These are phyloP conservation scores for Epinephelus moara DNA, from an alignment of 2,113 vertebrate species.

Conservation along the genomic window DNA sequence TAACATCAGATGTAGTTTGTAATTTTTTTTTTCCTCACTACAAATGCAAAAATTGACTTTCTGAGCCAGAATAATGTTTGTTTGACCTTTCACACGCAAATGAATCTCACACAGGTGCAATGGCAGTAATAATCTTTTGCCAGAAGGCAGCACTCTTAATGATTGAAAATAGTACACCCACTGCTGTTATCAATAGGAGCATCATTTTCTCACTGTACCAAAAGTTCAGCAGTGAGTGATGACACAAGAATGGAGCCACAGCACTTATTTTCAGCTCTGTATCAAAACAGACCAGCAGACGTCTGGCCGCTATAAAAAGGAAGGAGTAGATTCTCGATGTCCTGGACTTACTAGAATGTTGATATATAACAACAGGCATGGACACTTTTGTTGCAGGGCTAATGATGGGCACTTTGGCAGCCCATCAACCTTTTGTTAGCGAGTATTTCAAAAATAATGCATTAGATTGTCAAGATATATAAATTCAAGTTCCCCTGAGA, in stretches of 20 bases:
- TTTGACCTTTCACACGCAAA: conserved; percentile 47
- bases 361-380: background rate
- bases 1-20: background rate
- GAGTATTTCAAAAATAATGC: too few species aligned
- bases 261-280: background rate
- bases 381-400: background rate
- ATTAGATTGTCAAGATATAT: too few species aligned
- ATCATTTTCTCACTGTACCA: conserved; percentile 15
- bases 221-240: conserved; percentile 32
- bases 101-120: conserved; percentile 39
- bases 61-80: conserved; percentile 1
- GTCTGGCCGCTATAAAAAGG: background rate
- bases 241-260: conserved; percentile 9
- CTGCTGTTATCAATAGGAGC: conserved; percentile 40
- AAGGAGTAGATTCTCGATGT: background rate
- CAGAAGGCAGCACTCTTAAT: conserved; percentile 25
- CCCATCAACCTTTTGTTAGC: too few species aligned
- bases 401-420: background rate
- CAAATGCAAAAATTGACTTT: background rate
- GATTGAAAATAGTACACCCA: conserved; percentile 43
- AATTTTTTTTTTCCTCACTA: background rate
- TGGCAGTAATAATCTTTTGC: conserved; percentile 22
- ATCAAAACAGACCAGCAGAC: conserved; percentile 5
- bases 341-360: background rate
- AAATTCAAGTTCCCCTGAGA: background rate